Conservation (phyloP, 2,797 vertebrate species). For the Alauda arvensis region DNA sequence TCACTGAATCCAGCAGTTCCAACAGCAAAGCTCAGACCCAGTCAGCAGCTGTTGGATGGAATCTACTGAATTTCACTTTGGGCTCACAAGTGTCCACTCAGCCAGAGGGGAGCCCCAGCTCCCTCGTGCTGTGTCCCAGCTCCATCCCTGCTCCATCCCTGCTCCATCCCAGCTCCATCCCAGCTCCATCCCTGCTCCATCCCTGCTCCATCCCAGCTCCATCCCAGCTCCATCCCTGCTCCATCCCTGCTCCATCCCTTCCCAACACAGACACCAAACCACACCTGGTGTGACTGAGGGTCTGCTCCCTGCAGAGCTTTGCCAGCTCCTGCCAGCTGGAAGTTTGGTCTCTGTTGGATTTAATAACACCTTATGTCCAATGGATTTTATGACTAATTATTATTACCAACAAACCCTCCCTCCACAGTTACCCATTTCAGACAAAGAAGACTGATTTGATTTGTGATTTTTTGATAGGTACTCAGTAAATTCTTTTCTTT, state of each 20-base stretch:
- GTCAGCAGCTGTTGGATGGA: neutral
- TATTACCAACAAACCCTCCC: fast-evolving
- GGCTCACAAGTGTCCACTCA: neutral
- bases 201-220: neutral
- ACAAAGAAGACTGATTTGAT: neutral
- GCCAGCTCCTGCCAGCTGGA: neutral
- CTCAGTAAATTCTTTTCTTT: neutral
- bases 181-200: neutral
- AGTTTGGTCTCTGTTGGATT: neutral
- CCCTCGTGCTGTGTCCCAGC: neutral
- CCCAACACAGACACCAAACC: fast-evolving
- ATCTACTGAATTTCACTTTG: neutral
- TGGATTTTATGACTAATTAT: neutral
- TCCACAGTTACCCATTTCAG: neutral
- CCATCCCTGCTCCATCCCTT: neutral
- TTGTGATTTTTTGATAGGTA: neutral
- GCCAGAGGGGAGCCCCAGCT: neutral
- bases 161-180: neutral
- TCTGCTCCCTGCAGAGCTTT: neutral
- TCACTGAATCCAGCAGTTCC: neutral
- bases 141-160: neutral
- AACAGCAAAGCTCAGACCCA: neutral
- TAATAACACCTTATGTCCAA: neutral
- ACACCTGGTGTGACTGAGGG: neutral
- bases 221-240: neutral